Conservation (phyloP, 2,113 vertebrate species). For the Gavia stellata region DNA sequence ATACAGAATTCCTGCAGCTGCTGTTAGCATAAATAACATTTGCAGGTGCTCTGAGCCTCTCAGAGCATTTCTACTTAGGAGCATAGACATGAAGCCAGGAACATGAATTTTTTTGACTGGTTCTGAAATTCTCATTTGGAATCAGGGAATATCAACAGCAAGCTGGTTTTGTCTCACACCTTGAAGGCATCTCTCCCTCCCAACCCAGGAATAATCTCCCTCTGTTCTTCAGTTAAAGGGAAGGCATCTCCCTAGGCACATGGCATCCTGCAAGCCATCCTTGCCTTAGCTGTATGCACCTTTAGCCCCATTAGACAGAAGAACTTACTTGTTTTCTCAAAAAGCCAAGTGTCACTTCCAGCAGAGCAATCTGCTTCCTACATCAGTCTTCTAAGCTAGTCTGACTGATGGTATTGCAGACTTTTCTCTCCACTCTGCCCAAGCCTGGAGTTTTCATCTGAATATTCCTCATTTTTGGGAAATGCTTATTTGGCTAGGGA, state of each 20-base stretch:
- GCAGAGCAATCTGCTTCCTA: not conserved
- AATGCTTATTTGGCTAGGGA: not conserved
- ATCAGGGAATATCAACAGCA: not conserved
- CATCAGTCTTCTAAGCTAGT: not conserved
- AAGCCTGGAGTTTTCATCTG: not conserved
- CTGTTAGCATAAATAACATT: not conserved
- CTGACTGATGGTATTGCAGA: not conserved
- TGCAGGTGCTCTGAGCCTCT: fast-evolving
- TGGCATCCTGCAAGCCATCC: not conserved
- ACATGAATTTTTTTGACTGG: not conserved
- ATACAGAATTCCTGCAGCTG: not conserved
- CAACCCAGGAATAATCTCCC: not conserved
- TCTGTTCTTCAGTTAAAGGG: not conserved
- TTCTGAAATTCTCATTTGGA: not conserved
- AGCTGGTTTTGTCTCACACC: not conserved
- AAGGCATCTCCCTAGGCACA: fast-evolving
- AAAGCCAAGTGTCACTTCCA: not conserved
- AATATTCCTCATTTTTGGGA: not conserved
- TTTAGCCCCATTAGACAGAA: not conserved
- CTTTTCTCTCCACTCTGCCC: not conserved
- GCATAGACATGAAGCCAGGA: not conserved
- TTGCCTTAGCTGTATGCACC: not conserved
- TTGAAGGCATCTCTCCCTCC: not conserved
- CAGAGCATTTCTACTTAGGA: not conserved
- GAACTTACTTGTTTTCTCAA: not conserved